Conservation (phyloP, 2,113 vertebrate genomes). For the Peromyscus maniculatus region DNA sequence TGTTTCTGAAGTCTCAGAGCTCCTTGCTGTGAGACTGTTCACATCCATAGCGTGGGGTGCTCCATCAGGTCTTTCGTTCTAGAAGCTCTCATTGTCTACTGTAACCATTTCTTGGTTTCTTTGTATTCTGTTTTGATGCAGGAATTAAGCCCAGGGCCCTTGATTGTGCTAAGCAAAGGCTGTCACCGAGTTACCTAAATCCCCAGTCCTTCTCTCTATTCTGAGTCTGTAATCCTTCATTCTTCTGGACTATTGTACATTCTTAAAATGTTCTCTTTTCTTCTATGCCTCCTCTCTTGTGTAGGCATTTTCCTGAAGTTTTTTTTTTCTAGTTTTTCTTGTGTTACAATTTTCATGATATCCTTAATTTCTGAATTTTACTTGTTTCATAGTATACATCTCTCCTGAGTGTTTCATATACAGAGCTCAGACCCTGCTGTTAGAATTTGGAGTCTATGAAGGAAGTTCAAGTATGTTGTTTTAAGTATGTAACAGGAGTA, state of each 20-base stretch:
- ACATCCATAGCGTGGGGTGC: neutral
- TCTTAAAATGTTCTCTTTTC: neutral
- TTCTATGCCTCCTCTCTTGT: constrained; percentile 35
- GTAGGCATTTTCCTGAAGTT: neutral
- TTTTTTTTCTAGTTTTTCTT: constrained; percentile 32
- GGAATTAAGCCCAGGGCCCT: neutral
- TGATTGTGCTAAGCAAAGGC: neutral
- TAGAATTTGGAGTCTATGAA: constrained; percentile 13
- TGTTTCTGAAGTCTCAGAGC: constrained; percentile 28
- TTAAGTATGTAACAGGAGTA: neutral
- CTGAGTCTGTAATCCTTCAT: neutral
- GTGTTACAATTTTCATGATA: neutral
- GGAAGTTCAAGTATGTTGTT: neutral
- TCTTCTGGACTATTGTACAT: neutral
- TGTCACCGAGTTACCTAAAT: neutral
- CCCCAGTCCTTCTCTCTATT: neutral
- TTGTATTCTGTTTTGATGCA: neutral
- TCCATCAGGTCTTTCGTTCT: neutral
- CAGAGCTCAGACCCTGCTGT: neutral
- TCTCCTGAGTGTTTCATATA: constrained; percentile 23
- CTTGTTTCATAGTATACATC: neutral
- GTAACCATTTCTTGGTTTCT: neutral
- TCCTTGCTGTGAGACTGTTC: neutral
- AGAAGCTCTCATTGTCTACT: neutral
- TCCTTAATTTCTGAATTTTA: neutral